Conservation (phyloP, 2,888 invertebrate genomes). For the Cyaniris semiargus region DNA sequence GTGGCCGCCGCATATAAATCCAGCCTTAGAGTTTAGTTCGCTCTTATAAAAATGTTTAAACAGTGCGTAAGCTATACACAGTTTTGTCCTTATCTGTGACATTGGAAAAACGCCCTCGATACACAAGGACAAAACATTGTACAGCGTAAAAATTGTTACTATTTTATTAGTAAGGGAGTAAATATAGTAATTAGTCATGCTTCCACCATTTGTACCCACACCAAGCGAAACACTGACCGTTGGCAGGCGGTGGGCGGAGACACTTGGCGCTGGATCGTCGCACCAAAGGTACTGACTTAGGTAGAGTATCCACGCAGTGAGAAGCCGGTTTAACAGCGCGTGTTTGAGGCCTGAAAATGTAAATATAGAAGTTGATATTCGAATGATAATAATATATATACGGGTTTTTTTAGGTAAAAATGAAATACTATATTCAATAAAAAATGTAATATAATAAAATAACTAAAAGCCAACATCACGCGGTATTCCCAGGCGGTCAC, state of each 20-base stretch:
- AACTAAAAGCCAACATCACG: constrained; percentile 27
- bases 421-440: too few species aligned
- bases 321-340: constrained; percentile 73
- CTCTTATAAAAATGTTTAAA: too few species aligned
- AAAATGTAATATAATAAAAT: too few species aligned
- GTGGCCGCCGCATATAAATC: too few species aligned
- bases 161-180: not conserved
- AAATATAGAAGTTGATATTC: constrained; percentile 37
- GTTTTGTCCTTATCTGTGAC: too few species aligned
- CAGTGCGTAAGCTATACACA: too few species aligned
- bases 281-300: constrained; percentile 60
- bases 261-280: constrained; percentile 46
- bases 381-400: too few species aligned
- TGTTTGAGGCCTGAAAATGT: constrained; percentile 53
- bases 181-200: not conserved
- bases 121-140: too few species aligned
- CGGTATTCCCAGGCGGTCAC: constrained; percentile 45
- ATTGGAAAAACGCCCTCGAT: too few species aligned
- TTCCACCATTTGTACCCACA: not conserved
- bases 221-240: constrained; percentile 52
- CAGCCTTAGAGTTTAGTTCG: too few species aligned
- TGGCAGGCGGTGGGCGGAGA: constrained; percentile 49
- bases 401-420: too few species aligned
- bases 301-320: constrained; percentile 67
- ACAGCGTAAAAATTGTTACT: too few species aligned